A percentile compares a stretch with the other conserved stretches of the same genome.
Conservation (phyloP, 2,113 vertebrate species). For the Nibea albiflora region DNA sequence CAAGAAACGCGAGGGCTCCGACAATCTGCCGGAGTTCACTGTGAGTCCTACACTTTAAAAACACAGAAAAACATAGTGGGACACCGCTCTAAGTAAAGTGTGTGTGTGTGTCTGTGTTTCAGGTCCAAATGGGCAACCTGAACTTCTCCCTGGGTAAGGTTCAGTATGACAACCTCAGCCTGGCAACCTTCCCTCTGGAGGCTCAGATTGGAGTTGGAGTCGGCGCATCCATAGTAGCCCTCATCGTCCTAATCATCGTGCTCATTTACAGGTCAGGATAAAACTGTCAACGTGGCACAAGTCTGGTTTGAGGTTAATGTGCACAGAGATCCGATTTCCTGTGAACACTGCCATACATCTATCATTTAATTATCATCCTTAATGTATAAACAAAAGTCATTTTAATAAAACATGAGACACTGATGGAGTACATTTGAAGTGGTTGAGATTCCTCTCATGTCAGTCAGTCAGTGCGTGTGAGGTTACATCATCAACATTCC, state of each 20-base stretch:
- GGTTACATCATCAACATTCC: no score
- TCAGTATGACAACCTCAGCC: conserved; percentile 93
- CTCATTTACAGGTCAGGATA: conserved; percentile 93
- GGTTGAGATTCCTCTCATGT: not conserved
- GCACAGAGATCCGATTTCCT: not conserved
- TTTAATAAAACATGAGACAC: not conserved
- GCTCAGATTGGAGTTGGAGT: conserved; percentile 96
- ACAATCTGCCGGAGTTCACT: conserved; percentile 92
- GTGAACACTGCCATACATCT: not conserved
- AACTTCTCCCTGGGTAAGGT: conserved; percentile 93
- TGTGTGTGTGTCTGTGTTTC: conserved; percentile 48
- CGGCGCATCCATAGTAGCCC: conserved; percentile 92
- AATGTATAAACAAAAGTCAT: not conserved
- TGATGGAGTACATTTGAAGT: not conserved
- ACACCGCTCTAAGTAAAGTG: not conserved
- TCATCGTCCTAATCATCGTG: conserved; percentile 95
- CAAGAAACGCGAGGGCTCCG: conserved; percentile 86
- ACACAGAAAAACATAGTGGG: not conserved
- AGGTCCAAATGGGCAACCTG: conserved; percentile 97
- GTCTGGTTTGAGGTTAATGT: no score
- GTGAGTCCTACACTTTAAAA: conserved; percentile 79
- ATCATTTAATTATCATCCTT: not conserved
- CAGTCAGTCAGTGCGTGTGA: not conserved
- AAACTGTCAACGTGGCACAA: no score
- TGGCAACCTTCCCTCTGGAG: conserved; percentile 92